Conservation (phyloP, 30 jellyfish, hydroid and myxozoan species). For the Hydra vulgaris region DNA sequence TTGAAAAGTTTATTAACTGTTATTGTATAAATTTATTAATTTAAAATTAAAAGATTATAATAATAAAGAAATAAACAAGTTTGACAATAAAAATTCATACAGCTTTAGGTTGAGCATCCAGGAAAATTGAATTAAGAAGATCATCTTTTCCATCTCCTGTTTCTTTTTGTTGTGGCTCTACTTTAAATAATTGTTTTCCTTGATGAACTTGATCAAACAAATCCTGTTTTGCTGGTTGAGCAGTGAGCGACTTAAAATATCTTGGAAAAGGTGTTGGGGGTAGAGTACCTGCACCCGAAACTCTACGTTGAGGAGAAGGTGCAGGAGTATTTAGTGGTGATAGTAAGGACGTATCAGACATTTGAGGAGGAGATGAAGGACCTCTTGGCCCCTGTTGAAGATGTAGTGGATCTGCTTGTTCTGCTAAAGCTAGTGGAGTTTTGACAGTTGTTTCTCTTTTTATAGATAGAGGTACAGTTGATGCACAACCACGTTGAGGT, state of each 20-base stretch:
- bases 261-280: conserved; percentile 25
- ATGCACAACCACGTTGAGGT: no score
- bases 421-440: no score
- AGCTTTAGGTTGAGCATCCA: conserved; percentile 40
- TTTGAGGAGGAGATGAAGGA: no score
- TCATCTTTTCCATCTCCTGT: conserved; percentile 41
- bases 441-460: no score
- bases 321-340: conserved; percentile 54
- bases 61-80: not conserved
- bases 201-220: conserved; percentile 42
- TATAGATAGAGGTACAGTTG: no score
- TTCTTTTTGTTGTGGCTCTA: conserved; percentile 20
- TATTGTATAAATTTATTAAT: no score
- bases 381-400: no score
- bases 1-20: no score
- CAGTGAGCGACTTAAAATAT: conserved; percentile 42
- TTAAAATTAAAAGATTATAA: no score
- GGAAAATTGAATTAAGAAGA: conserved; percentile 45
- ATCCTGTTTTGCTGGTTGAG: conserved; percentile 26
- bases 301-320: conserved; percentile 16
- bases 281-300: no score
- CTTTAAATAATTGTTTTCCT: conserved; percentile 38
- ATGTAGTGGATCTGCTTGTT: no score
- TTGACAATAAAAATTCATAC: conserved; percentile 17
- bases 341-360: conserved; percentile 32